A percentile compares a stretch with the other conserved stretches of the same genome.
Evolutionary conservation across 2,888 invertebrate species (phyloP).

Genomic region (Blastobasis adustella): DNA sequence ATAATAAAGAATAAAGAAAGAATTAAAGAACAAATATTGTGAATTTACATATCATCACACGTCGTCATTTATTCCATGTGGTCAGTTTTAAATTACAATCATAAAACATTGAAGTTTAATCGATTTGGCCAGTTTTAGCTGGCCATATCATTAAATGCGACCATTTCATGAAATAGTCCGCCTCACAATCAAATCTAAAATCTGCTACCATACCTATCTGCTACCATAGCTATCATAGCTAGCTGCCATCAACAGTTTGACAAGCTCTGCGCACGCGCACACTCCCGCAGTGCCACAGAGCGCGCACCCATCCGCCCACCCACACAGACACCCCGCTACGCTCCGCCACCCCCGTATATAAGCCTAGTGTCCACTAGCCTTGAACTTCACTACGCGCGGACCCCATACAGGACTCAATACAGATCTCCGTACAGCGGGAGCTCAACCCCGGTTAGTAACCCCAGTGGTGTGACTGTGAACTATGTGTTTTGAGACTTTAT

Average conservation of each 20-base stretch:
- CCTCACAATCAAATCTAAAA: no score
- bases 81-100: no score
- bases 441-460: constrained; percentile 8
- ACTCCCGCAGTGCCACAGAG: constrained; percentile 26
- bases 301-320: constrained; percentile 24
- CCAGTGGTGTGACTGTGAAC: background rate
- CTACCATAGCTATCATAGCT: no score
- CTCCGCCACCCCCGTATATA: constrained; percentile 70
- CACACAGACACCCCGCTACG: constrained; percentile 44
- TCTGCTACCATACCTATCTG: no score
- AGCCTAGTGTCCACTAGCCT: constrained; percentile 54
- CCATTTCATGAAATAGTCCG: no score
- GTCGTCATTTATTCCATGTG: no score
- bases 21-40: no score
- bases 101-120: no score
- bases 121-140: no score
- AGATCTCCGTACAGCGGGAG: constrained; percentile 16
- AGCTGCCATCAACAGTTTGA: constrained; percentile 27
- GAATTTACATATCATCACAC: no score
- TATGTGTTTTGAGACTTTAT: constrained; percentile 5
- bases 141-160: no score
- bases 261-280: constrained; percentile 16
- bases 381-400: constrained; percentile 68
- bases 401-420: constrained; percentile 12
- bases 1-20: no score